A percentile compares a stretch with the other conserved stretches of the same genome.
These are phyloP conservation scores for Plotosus lineatus DNA, from an alignment of 2,113 vertebrate species.

Conservation along the genomic window DNA sequence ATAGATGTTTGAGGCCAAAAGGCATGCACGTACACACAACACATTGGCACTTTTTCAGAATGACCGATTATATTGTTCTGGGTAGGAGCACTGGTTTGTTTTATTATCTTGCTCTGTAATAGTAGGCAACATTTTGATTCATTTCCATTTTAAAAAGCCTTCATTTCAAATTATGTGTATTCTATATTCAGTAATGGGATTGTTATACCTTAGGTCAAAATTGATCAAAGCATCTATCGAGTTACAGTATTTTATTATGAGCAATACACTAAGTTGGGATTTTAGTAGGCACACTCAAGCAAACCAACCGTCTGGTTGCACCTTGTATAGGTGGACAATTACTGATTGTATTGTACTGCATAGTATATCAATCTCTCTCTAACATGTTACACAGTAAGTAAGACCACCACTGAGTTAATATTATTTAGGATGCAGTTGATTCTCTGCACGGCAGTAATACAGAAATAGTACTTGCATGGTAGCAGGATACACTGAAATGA, in stretches of 20 bases:
- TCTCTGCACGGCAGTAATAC: background rate
- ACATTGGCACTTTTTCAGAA: slow-evolving; percentile 11
- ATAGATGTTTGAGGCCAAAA: slow-evolving; percentile 37
- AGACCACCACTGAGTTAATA: background rate
- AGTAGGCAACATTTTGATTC: slow-evolving; percentile 31
- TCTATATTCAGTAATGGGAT: slow-evolving; percentile 5
- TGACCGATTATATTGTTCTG: slow-evolving; percentile 10
- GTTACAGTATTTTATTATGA: background rate
- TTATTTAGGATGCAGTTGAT: background rate
- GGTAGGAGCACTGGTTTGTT: slow-evolving; percentile 13
- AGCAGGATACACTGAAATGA: background rate
- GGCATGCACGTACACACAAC: slow-evolving; percentile 9
- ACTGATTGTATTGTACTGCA: background rate
- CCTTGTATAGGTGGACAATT: background rate
- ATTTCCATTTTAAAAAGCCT: background rate
- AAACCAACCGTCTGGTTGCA: background rate
- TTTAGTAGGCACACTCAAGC: background rate
- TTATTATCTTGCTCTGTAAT: slow-evolving; percentile 27
- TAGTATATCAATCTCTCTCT: background rate
- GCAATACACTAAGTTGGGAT: background rate
- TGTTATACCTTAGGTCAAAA: background rate
- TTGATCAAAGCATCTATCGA: background rate
- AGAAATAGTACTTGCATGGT: background rate
- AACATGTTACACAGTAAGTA: background rate
- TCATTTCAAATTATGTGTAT: slow-evolving; percentile 10